phyloP scores from a whole-genome alignment of 2,888 invertebrate genomes.

The Tipula helvola region DNA sequence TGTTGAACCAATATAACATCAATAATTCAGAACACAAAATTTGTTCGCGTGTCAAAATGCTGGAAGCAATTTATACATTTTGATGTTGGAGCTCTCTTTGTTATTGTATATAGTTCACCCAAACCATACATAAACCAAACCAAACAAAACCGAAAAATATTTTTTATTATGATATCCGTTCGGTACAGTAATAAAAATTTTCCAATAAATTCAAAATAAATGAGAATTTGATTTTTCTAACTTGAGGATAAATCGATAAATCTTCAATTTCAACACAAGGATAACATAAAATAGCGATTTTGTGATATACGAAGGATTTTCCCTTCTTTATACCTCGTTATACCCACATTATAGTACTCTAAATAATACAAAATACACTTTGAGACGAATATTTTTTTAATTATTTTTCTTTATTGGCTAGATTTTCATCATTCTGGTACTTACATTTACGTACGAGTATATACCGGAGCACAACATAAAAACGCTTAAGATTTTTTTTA shows the following conservation, averaged over 20 bases:
- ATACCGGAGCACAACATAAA: neutral
- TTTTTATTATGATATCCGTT: neutral
- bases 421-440: neutral
- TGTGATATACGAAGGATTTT: neutral
- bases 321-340: neutral
- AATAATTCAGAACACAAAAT: neutral
- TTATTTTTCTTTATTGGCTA: neutral
- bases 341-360: neutral
- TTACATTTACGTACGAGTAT: neutral
- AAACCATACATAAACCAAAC: neutral
- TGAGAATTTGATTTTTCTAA: neutral
- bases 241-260: neutral
- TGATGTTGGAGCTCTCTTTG: neutral
- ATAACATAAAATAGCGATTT: neutral
- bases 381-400: neutral
- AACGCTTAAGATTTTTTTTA: neutral
- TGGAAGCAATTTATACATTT: neutral
- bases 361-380: neutral
- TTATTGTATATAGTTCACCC: neutral
- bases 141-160: neutral
- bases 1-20: neutral
- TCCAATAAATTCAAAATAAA: conserved; percentile 4
- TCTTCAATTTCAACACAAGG: neutral
- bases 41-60: neutral
- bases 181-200: neutral